Evolutionary conservation across 2,797 vertebrate genomes (phyloP).

Genomic region (Anguilla marmorata): DNA sequence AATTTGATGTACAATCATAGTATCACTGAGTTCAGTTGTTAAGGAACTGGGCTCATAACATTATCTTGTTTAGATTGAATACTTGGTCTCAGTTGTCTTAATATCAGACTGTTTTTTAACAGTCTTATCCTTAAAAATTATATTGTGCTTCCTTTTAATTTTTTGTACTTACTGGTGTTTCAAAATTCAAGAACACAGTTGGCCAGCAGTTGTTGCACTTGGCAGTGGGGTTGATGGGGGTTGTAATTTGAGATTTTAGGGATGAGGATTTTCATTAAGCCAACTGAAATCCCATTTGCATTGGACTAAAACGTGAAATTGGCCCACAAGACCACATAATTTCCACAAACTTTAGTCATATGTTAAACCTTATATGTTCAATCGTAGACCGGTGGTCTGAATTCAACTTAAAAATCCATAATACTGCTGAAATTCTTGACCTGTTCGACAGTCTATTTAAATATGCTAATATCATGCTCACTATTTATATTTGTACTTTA

Average conservation of each 20-base stretch:
- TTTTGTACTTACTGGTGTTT: not conserved
- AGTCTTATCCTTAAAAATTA: not conserved
- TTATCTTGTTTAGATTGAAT: too few relatives aligned
- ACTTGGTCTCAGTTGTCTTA: not conserved
- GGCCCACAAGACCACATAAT: not conserved
- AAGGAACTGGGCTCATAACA: not conserved
- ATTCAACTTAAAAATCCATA: not conserved
- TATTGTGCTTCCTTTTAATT: not conserved
- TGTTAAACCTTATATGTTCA: not conserved
- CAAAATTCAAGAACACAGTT: not conserved
- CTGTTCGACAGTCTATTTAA: too few relatives aligned
- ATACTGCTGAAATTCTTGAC: not conserved
- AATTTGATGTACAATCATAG: not conserved
- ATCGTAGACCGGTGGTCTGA: not conserved
- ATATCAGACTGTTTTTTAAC: not conserved
- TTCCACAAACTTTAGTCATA: not conserved
- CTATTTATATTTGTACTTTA: too few relatives aligned
- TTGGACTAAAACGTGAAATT: not conserved
- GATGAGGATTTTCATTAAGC: not conserved
- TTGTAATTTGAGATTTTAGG: not conserved
- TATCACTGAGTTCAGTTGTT: not conserved
- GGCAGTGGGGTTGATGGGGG: not conserved
- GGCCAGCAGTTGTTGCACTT: not conserved
- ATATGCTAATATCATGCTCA: too few relatives aligned
- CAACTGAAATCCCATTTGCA: not conserved